Evolutionary conservation across 2,113 vertebrate species (phyloP), one percentile per base, ranked within the genome.

Genomic region (Panurus biarmicus): DNA sequence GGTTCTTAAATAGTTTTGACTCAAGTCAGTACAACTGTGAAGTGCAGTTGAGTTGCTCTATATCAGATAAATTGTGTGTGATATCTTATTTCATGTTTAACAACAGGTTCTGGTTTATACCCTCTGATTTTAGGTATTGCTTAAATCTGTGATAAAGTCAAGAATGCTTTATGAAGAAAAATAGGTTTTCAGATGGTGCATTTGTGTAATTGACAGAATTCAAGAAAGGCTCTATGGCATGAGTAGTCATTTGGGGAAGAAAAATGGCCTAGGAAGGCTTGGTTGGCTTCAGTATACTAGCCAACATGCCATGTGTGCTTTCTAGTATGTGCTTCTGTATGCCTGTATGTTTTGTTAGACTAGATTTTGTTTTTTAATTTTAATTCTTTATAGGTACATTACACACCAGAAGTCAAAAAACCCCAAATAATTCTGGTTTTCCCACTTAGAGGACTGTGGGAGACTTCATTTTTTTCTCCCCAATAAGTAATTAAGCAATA

Each of bases 401-500:
- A 94, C 51, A 81, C 29, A 48, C 54, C 7, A 45, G 19, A 58
- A 92, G 57, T 73, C 60, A 54, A 71, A 87, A 79, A 61, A 5
- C 4, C 4, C 6, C 71, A 62, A 85, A 48, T 24, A 62, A 23
- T 69, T 85, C 35, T 61, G 25, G 12, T 85, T 79, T 76, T 45
- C 22, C 24, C 29, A 15, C 29, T 69, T 67, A 51, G 38, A 31
- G 69, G 35, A 44, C 78, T 94, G 54, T 93, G 76, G 91, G 92
- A 94, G 96, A 58, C 40, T 76, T 85, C 17, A 66, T 79, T 93
- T 81, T 91, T 42, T 54, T 90, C 75, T 2, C 15, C 14, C 44
- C 24, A 26, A 66, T 84, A 96, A 93, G 89, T 93, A 95, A 94
- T 96, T 93, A 93, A 89, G 53, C 65, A 91, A 70, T 94, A 94